Evolutionary conservation across 2,113 vertebrate species (phyloP), one percentile per base, ranked within the genome.

Genomic region (Oenanthe oenanthe): DNA sequence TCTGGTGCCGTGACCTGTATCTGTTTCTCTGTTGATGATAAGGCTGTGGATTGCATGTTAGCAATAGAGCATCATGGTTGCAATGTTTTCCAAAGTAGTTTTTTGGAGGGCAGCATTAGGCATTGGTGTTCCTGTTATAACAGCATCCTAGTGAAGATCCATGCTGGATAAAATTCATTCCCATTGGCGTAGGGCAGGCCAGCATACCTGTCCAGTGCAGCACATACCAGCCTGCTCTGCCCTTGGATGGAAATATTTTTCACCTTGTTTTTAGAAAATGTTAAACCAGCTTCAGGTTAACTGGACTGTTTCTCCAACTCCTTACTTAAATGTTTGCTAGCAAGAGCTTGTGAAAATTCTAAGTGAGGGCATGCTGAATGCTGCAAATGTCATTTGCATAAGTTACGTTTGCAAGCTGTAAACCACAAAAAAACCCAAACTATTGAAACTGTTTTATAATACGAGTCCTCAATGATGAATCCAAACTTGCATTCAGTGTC

Each of bases 1-100:
- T 73, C 65, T 78, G 73, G 31, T 58, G 48, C 65, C 72, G 71
- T 72, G 93, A 90, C 88, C 95, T 92, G 71, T 88, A 70, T 94
- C 18, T 0, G n/a, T 53, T 92, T 89, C 81, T 89, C 28, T 77
- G 68, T 74, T 4, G 0, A 17, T 36, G 79, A 66, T 92, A 80
- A 83, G 60, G 43, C 83, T 86, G 34, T 66, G 51, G 38, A 7
- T 62, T 84, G 76, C 13, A 2, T 18, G 32, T 67, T 62, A 70
- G 72, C 85, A 74, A 48, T 16, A 43, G 32, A 43, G 60, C 2
- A 7, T 84, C 38, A 12, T 34, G 60, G 42, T 29, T 51, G 38
- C 47, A 32, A 4, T 34, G 67, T 61, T 79, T 89, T 79, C 66
- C 50, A 54, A 13, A 8, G 0, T 12, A 17, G 1, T 4, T 68